These are phyloP conservation scores for Etheostoma perlongum DNA, from an alignment of 2,797 vertebrate species.

Conservation along the genomic window DNA sequence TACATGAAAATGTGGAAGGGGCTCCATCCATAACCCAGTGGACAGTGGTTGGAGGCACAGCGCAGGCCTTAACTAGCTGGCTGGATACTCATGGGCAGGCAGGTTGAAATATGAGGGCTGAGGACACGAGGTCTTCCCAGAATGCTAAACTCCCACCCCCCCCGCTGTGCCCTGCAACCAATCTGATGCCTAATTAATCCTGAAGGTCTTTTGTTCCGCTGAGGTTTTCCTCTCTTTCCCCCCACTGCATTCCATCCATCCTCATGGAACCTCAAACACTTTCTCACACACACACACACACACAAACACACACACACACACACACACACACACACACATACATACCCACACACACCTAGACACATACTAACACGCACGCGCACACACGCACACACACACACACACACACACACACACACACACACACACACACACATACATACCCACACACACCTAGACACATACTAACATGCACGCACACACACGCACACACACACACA, in stretches of 20 bases:
- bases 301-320: not conserved
- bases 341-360: not conserved
- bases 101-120: constrained; percentile 80
- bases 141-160: constrained; percentile 76
- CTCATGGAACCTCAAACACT: constrained; percentile 31
- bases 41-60: constrained; percentile 74
- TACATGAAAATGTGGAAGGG: constrained; percentile 65
- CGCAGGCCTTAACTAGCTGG: constrained; percentile 75
- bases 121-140: constrained; percentile 74
- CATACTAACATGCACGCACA: not conserved
- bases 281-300: too few relatives aligned
- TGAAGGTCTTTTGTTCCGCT: constrained; percentile 87
- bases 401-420: not conserved
- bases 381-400: constrained; percentile 26
- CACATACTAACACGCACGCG: constrained; percentile 4
- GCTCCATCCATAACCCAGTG: constrained; percentile 77
- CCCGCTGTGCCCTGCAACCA: constrained; percentile 81
- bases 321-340: not conserved
- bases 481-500: constrained; percentile 17
- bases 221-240: constrained; percentile 76
- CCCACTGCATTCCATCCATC: constrained; percentile 76
- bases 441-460: constrained; percentile 20
- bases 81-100: constrained; percentile 77
- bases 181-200: constrained; percentile 89
- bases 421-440: constrained; percentile 9